Percentiles rank a stretch among this genome's conserved stretches.
Evolutionary conservation across 2,113 vertebrate species (phyloP).

Genomic region (Antechinus stuartii): DNA sequence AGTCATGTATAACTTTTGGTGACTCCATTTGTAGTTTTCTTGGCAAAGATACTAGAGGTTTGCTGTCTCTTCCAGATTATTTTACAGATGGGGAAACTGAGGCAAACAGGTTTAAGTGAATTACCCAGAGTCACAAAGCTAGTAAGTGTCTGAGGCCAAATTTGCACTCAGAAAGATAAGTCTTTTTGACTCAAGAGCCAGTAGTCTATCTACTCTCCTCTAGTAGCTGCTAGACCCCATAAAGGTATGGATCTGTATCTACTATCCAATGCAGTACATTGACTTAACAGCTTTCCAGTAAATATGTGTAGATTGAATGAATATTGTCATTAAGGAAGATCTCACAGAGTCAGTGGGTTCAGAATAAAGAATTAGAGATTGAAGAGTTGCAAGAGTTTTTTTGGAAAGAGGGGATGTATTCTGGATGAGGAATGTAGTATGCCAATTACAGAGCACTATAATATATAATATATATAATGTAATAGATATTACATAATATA

Average conservation of each 20-base stretch:
- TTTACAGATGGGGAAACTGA: not conserved
- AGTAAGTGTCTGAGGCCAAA: not conserved
- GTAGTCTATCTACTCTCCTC: not conserved
- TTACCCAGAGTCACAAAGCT: no score
- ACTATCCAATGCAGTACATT: not conserved
- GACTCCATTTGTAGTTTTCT: not conserved
- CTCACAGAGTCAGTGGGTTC: not conserved
- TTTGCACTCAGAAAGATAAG: not conserved
- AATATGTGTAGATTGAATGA: not conserved
- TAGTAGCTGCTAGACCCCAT: not conserved
- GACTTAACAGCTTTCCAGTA: not conserved
- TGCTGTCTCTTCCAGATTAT: not conserved
- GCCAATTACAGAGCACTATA: not conserved
- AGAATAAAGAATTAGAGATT: not conserved
- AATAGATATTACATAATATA: not conserved
- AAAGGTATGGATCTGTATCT: not conserved
- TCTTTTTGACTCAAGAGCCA: not conserved
- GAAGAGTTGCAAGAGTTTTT: not conserved
- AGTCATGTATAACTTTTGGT: not conserved
- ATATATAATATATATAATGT: not conserved
- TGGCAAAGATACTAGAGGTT: not conserved
- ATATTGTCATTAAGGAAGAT: not conserved
- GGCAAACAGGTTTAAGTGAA: not conserved
- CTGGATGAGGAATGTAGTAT: not conserved
- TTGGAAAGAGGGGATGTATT: not conserved